A percentile compares a stretch with the other conserved stretches of the same genome.
These are phyloP conservation scores for Radopholus similis DNA, from an alignment of 1,140 invertebrate genomes.

Conservation along the genomic window DNA sequence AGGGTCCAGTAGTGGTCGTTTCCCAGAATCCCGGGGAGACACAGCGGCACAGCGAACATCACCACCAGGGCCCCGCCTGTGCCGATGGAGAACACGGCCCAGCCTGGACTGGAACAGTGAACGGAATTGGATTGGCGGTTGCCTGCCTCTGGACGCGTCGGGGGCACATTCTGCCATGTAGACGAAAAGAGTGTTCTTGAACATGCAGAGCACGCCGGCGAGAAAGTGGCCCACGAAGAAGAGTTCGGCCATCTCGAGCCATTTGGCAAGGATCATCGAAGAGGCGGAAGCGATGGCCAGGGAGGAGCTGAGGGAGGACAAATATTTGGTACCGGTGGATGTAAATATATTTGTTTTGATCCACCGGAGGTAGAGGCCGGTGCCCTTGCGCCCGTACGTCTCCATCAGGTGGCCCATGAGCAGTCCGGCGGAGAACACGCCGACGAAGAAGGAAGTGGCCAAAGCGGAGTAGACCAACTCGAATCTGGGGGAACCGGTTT, in stretches of 20 bases:
- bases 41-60: constrained; percentile 36
- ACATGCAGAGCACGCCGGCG: constrained; percentile 32
- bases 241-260: constrained; percentile 33
- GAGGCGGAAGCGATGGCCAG: constrained; percentile 30
- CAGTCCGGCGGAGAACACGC: constrained; percentile 34
- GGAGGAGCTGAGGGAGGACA: constrained; percentile 25
- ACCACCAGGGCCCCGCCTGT: constrained; percentile 25
- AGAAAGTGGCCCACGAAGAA: constrained; percentile 46
- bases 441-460: constrained; percentile 40
- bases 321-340: neutral
- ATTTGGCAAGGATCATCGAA: constrained; percentile 35
- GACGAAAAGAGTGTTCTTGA: constrained; percentile 45
- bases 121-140: neutral
- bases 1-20: constrained; percentile 34
- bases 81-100: constrained; percentile 2
- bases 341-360: neutral
- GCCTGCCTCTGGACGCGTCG: constrained; percentile 30
- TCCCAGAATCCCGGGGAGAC: constrained; percentile 41
- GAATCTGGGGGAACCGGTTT: no score
- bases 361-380: constrained; percentile 40
- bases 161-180: constrained; percentile 49
- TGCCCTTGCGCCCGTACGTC: constrained; percentile 38
- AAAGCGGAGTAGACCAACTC: constrained; percentile 36
- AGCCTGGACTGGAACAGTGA: neutral
- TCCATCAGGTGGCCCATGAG: constrained; percentile 47